Conservation (phyloP, 2,113 vertebrate genomes). For the Myotis yumanensis region DNA sequence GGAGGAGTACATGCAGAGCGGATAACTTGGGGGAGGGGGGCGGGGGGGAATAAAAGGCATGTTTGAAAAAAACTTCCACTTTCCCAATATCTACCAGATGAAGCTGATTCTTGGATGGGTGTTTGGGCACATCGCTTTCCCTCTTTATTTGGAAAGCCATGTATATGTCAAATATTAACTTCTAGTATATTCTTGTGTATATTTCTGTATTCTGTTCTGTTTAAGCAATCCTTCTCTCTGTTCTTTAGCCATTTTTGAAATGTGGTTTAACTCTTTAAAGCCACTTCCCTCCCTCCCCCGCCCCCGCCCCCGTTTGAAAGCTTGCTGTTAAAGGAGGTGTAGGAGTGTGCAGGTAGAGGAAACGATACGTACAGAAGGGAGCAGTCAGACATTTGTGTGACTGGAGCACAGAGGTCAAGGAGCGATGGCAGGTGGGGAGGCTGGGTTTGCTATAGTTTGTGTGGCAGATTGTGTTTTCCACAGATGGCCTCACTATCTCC, state of each 20-base stretch:
- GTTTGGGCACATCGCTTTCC: background rate
- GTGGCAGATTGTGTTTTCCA: background rate
- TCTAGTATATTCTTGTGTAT: background rate
- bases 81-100: background rate
- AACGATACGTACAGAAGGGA: background rate
- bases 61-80: background rate
- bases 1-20: background rate
- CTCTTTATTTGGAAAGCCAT: background rate
- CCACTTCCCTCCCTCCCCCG: background rate
- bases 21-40: background rate
- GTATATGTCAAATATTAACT: background rate
- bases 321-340: background rate
- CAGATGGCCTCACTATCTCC: background rate
- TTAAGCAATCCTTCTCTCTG: background rate
- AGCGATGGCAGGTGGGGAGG: background rate
- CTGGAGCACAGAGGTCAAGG: background rate
- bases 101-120: background rate
- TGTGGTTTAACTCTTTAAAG: background rate
- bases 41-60: background rate
- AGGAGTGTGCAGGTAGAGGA: background rate
- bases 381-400: background rate
- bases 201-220: background rate
- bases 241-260: constrained; percentile 25
- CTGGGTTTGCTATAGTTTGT: background rate
- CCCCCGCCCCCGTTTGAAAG: background rate